Conservation (phyloP, 2,888 invertebrate genomes). For the Pachliopta kotzebuea region DNA sequence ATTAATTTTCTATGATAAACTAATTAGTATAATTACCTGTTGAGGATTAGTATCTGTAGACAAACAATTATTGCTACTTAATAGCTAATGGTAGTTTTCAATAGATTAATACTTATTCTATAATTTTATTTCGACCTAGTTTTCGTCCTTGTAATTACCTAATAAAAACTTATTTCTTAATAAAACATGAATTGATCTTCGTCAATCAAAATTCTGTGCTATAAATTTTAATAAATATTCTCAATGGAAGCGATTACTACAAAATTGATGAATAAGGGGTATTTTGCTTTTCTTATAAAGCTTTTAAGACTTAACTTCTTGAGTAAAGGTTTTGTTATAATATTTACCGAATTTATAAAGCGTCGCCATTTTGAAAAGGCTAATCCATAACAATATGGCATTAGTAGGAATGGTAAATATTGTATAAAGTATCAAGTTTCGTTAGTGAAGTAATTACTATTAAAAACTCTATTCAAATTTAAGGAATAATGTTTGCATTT, state of each 20-base stretch:
- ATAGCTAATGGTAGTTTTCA: not conserved
- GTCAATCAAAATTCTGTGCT: conserved; percentile 2
- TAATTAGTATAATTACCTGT: not conserved
- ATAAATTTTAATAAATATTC: conserved; percentile 7
- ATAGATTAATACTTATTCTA: not conserved
- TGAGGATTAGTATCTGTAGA: not conserved
- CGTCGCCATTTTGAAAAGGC: no score
- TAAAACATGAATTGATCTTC: not conserved
- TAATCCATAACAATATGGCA: no score
- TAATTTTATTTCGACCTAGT: not conserved
- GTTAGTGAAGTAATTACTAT: no score
- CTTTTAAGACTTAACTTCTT: not conserved
- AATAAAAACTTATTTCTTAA: conserved; percentile 3
- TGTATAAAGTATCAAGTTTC: no score
- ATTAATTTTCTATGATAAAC: not conserved
- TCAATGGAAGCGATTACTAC: conserved; percentile 11
- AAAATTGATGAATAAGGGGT: conserved; percentile 8
- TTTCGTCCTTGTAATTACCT: not conserved
- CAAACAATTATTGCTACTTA: not conserved
- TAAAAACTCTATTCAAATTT: no score
- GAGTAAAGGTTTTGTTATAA: no score
- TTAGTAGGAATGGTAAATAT: no score
- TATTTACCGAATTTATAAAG: no score
- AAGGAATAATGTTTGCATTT: no score
- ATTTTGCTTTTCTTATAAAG: not conserved